A percentile compares a stretch with the other conserved stretches of the same genome.
Evolutionary conservation across 2,113 vertebrate genomes (phyloP).

Genomic region (Eubucco bourcierii): DNA sequence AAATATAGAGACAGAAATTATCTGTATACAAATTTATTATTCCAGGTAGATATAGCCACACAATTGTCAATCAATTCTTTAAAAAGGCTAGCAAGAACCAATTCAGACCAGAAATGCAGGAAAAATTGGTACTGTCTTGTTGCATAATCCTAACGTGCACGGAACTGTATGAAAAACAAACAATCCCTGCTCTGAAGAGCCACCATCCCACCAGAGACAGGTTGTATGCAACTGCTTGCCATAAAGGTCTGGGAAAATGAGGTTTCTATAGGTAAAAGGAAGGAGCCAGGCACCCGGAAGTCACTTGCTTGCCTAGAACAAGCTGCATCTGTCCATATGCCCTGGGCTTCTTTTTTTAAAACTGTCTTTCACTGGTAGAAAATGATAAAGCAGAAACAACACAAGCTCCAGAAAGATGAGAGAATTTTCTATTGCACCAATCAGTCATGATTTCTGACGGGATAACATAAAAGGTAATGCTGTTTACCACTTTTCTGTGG

Average conservation of each 20-base stretch:
- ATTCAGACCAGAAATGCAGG: not conserved
- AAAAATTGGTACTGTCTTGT: not conserved
- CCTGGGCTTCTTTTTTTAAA: not conserved
- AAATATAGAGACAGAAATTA: not conserved
- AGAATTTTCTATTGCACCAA: not conserved
- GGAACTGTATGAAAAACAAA: not conserved
- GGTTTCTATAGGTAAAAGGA: not conserved
- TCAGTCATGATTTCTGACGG: not conserved
- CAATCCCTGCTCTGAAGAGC: not conserved
- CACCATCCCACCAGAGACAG: not conserved
- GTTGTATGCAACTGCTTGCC: not conserved
- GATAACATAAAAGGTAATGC: not conserved
- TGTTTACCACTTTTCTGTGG: not conserved
- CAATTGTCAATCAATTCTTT: not conserved
- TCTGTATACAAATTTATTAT: not conserved
- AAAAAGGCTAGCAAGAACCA: not conserved
- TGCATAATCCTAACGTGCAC: not conserved
- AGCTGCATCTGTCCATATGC: not conserved
- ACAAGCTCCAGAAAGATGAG: not conserved
- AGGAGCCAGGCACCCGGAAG: not conserved
- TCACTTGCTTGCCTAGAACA: not conserved
- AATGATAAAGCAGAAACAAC: not conserved
- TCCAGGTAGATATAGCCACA: not conserved
- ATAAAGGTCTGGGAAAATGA: not conserved
- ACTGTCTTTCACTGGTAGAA: not conserved